Base-by-base conservation (phyloP, 1,140 invertebrate species). In the Lethrus apterus region DNA sequence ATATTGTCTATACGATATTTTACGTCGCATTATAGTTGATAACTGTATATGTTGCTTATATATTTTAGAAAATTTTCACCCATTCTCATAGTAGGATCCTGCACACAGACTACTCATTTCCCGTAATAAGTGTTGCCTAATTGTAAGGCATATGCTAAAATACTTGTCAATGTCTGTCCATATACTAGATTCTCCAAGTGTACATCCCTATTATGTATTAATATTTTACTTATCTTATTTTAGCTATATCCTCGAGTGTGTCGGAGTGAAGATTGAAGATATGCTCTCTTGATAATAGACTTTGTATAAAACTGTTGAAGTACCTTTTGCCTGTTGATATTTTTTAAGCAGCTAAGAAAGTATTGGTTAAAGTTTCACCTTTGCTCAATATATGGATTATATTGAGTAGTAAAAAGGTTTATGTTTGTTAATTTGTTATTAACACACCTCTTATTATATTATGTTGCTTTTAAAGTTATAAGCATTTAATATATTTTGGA, bases 231-330 rank as follows among this genome's bases (percentile, higher is more conserved):
- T 61, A 46, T 55, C 54, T 55, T 58, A 34, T 74, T 76, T 41
- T 67, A 81, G 79, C 62, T 81, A 33, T 80, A 80, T 64, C 76
- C 78, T 50, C 70, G 79, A 69, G 78, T 80, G 44, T 70, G 70
- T 56, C 72, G 70, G 54, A 73, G 69, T 52, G 61, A 69, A 62
- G 72, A 74, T 49, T 71, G 63, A 70, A 56, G 14, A 24, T 42
- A 9, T 19, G n/a, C n/a, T n/a, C n/a, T n/a, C n/a, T n/a, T n/a
- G 15, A 18, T 29, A 48, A 9, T 24, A 36, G n/a, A 36, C 31
- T 48, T 47, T 35, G 48, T 44, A 36, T 46, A 53, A 19, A 33
- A 45, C 44, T 50, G 51, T 43, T 46, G 48, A 54, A 58, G 56
- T 60, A 64, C 54, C 56, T 63, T 60, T 57, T 45, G 33, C 44